A percentile compares a stretch with the other conserved stretches of the same genome.
Evolutionary conservation across 2,113 vertebrate genomes (phyloP).

Genomic region (Lepisosteus oculatus): DNA sequence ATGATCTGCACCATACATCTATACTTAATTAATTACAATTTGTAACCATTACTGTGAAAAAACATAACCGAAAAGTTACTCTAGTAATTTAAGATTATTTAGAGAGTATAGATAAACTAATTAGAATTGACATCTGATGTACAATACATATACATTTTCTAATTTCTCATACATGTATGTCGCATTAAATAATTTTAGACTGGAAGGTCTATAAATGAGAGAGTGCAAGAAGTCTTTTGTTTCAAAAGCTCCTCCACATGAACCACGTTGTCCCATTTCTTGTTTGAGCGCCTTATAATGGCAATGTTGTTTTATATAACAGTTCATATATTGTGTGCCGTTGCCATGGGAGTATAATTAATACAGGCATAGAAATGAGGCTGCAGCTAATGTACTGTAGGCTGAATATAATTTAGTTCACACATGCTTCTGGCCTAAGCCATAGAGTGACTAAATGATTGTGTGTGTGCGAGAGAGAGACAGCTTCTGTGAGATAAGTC

Average conservation of each 20-base stretch:
- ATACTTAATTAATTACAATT: too few species aligned
- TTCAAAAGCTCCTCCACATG: conserved; percentile 19
- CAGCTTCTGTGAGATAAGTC: not conserved
- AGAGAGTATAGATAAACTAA: too few species aligned
- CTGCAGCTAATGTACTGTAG: conserved; percentile 36
- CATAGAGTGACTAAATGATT: conserved; percentile 1
- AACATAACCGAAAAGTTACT: too few species aligned
- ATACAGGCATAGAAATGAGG: conserved; percentile 53
- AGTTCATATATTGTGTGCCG: conserved; percentile 60
- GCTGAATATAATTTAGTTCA: conserved; percentile 20
- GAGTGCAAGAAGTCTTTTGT: not conserved
- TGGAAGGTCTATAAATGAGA: too few species aligned
- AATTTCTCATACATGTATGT: too few species aligned
- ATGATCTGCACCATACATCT: too few species aligned
- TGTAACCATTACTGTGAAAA: too few species aligned
- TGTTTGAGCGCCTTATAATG: conserved; percentile 43
- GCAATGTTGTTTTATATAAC: conserved; percentile 61
- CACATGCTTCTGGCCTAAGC: not conserved
- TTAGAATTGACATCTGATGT: too few species aligned
- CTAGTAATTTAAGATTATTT: too few species aligned
- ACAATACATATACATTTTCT: too few species aligned
- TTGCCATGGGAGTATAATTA: conserved; percentile 67
- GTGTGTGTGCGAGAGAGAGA: not conserved
- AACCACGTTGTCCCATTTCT: conserved; percentile 41
- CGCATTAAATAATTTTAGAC: too few species aligned